These are phyloP conservation scores for Naso thynnoides DNA, from an alignment of 2,797 vertebrate genomes.

Conservation along the genomic window DNA sequence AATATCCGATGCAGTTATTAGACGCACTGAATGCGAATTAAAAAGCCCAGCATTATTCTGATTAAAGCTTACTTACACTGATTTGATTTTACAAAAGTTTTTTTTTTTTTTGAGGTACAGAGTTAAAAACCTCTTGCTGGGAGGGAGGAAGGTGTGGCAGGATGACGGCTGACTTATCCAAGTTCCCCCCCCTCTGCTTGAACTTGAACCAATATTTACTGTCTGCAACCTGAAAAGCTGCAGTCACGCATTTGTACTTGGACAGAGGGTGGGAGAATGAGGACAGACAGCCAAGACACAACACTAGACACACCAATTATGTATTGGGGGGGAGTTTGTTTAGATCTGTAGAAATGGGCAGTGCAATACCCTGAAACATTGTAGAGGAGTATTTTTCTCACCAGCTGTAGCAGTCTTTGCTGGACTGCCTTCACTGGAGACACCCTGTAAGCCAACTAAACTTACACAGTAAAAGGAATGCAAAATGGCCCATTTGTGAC, in stretches of 20 bases:
- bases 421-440: slow-evolving; percentile 34
- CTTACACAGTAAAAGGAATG: background rate
- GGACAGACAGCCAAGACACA: slow-evolving; percentile 35
- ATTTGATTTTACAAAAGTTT: background rate
- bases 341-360: slow-evolving; percentile 46
- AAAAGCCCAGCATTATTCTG: slow-evolving; percentile 33
- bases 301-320: slow-evolving; percentile 40
- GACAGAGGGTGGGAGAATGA: slow-evolving; percentile 38
- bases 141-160: slow-evolving; percentile 3
- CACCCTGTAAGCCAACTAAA: slow-evolving; percentile 59
- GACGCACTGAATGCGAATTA: slow-evolving; percentile 1
- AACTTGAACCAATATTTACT: slow-evolving; percentile 15
- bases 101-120: slow-evolving; percentile 38
- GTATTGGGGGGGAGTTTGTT: slow-evolving; percentile 11
- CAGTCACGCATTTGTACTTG: slow-evolving; percentile 22
- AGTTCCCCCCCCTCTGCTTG: slow-evolving; percentile 27
- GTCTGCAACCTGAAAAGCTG: slow-evolving; percentile 32
- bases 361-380: slow-evolving; percentile 59
- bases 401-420: slow-evolving; percentile 46
- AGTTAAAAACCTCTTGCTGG: slow-evolving; percentile 44
- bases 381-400: slow-evolving; percentile 28
- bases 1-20: background rate
- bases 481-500: background rate
- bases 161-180: slow-evolving; percentile 22
- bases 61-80: slow-evolving; percentile 20